Evolutionary conservation across 2,797 vertebrate genomes (phyloP).

Genomic region (Tinamus major): DNA sequence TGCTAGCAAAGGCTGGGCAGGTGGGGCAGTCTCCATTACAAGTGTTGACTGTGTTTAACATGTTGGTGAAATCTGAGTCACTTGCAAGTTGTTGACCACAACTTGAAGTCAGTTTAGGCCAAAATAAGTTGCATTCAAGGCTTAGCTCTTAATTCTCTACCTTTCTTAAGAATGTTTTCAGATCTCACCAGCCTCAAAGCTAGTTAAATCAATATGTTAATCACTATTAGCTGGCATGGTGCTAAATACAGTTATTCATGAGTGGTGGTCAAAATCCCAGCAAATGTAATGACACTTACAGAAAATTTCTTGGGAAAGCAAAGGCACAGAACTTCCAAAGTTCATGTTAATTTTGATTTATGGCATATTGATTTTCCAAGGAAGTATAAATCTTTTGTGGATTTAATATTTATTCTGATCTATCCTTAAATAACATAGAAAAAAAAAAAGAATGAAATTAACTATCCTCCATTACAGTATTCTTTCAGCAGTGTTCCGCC

Average conservation of each 20-base stretch:
- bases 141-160: constrained; percentile 33
- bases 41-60: constrained; percentile 45
- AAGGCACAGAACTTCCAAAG: background rate
- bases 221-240: background rate
- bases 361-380: constrained; percentile 42
- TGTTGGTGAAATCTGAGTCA: constrained; percentile 35
- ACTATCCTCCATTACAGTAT: constrained; percentile 12
- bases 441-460: constrained; percentile 49
- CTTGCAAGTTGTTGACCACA: background rate
- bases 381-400: constrained; percentile 48
- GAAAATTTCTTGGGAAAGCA: background rate
- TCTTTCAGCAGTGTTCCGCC: constrained; percentile 28
- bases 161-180: constrained; percentile 55
- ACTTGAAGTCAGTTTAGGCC: constrained; percentile 17
- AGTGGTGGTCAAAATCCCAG: background rate
- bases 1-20: constrained; percentile 53
- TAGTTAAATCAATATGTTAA: background rate
- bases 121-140: constrained; percentile 4
- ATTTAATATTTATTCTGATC: constrained; percentile 58
- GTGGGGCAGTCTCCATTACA: constrained; percentile 64
- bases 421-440: constrained; percentile 43
- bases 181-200: background rate
- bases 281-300: background rate
- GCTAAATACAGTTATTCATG: background rate
- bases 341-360: constrained; percentile 31